Conservation (phyloP, 2,113 vertebrate species). For the Mesembrinibis cayennensis region DNA sequence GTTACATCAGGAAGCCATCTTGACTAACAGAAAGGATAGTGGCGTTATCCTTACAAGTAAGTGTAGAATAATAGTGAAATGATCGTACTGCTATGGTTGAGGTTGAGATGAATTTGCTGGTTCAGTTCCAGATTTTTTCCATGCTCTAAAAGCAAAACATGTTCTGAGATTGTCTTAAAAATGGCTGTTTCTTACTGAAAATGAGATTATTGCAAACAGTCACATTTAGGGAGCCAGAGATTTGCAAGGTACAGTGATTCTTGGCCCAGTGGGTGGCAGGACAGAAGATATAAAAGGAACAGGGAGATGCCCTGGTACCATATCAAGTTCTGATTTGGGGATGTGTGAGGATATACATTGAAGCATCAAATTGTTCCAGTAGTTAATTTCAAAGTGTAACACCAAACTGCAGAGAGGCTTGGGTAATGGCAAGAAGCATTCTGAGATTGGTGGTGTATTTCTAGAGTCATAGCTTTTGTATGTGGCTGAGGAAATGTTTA, state of each 20-base stretch:
- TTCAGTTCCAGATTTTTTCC: not conserved
- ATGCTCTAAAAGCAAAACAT: not conserved
- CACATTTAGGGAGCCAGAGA: not conserved
- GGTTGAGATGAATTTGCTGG: not conserved
- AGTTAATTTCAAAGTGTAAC: not conserved
- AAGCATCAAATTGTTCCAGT: not conserved
- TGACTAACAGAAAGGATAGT: not conserved
- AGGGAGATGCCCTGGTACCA: fast-evolving
- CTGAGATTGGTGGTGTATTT: not conserved
- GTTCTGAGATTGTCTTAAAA: not conserved
- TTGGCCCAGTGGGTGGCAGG: not conserved
- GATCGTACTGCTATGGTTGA: not conserved
- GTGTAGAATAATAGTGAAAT: not conserved
- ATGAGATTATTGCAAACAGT: not conserved
- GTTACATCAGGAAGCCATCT: not conserved
- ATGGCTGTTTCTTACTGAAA: not conserved
- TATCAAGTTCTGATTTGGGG: not conserved
- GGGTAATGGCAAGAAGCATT: not conserved
- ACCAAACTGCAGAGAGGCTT: not conserved
- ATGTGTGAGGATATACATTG: not conserved
- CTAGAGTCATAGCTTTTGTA: not conserved
- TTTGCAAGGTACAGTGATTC: not conserved
- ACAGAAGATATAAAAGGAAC: not conserved
- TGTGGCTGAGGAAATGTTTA: not conserved
- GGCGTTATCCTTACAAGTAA: not conserved